Evolutionary conservation across 1,140 invertebrate genomes (phyloP).

Genomic region (Kradibia gibbosae): DNA sequence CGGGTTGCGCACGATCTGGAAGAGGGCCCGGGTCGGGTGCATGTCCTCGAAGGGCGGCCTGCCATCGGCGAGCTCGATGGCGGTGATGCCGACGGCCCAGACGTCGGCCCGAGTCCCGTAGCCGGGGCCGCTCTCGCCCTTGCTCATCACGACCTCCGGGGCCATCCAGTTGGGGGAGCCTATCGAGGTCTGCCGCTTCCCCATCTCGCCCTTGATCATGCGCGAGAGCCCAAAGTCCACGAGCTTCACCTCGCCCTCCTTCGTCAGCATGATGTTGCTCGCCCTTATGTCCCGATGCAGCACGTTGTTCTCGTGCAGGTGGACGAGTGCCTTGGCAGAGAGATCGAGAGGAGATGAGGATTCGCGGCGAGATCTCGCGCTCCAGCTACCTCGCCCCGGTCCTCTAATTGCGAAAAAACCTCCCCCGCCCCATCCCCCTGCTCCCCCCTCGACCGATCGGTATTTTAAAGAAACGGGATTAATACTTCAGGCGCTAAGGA

Average conservation of each 20-base stretch:
- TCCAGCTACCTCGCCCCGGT: neutral
- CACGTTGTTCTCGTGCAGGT: conserved; percentile 88
- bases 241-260: conserved; percentile 86
- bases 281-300: conserved; percentile 91
- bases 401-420: no score
- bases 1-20: conserved; percentile 90
- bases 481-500: neutral
- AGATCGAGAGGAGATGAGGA: neutral
- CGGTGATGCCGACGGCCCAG: conserved; percentile 94
- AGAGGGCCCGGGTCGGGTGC: conserved; percentile 88
- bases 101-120: conserved; percentile 87
- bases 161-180: conserved; percentile 95
- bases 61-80: conserved; percentile 92
- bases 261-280: conserved; percentile 89
- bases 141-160: conserved; percentile 83
- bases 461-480: neutral
- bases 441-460: neutral
- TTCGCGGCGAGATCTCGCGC: neutral
- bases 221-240: conserved; percentile 89
- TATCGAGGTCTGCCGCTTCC: conserved; percentile 80
- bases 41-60: conserved; percentile 88
- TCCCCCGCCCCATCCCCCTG: no score
- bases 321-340: conserved; percentile 77
- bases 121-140: conserved; percentile 59
- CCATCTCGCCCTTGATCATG: conserved; percentile 82